phyloP scores from a whole-genome alignment of 2,113 vertebrate genomes.

The Ceyx melanurus region DNA sequence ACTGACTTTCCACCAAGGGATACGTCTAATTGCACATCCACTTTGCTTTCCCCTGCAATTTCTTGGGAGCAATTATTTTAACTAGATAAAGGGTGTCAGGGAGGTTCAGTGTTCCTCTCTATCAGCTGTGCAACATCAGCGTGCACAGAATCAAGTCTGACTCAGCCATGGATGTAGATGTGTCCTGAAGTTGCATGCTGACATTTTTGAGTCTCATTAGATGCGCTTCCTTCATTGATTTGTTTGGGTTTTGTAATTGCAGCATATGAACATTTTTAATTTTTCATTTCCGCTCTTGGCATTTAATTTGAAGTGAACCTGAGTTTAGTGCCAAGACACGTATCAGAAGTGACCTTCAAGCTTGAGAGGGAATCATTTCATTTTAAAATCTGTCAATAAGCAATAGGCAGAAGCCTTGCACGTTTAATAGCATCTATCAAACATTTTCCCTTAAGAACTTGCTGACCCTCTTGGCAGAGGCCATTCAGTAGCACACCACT shows the following conservation, averaged over 20 bases:
- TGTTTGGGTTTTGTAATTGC: not conserved
- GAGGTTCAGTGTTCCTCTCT: not conserved
- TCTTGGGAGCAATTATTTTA: slow-evolving; percentile 24
- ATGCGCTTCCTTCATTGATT: not conserved
- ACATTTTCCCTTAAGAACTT: slow-evolving; percentile 58
- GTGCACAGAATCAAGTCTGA: not conserved
- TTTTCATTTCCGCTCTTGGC: not conserved
- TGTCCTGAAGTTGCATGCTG: not conserved
- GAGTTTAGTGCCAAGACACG: not conserved
- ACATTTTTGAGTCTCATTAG: not conserved
- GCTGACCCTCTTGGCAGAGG: slow-evolving; percentile 57
- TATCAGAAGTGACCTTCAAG: slow-evolving; percentile 64
- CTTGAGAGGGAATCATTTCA: slow-evolving; percentile 57
- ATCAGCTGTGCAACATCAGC: not conserved
- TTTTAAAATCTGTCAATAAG: slow-evolving; percentile 63
- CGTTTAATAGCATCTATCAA: slow-evolving; percentile 62
- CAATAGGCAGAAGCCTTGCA: slow-evolving; percentile 52
- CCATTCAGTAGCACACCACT: slow-evolving; percentile 1
- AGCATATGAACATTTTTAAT: slow-evolving; percentile 19
- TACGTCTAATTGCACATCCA: not conserved
- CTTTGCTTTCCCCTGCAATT: not conserved
- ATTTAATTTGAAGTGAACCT: slow-evolving; percentile 46
- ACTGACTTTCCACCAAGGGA: not conserved
- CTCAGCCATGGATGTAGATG: not conserved
- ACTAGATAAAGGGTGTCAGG: not conserved